Percentiles rank a stretch among this genome's conserved stretches.
Conservation (phyloP, 2,797 vertebrate genomes). For the Podarcis lilfordi region DNA sequence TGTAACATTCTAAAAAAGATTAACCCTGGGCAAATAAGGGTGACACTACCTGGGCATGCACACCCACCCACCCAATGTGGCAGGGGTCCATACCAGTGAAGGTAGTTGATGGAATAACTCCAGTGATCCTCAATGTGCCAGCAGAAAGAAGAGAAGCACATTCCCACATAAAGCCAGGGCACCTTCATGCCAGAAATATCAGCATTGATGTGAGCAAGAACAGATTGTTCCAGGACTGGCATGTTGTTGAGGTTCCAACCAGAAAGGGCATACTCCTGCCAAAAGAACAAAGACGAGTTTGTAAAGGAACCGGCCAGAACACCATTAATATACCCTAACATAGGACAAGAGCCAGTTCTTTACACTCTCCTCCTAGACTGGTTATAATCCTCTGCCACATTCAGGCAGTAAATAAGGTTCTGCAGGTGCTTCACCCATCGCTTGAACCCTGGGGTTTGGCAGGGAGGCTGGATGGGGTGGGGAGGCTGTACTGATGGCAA, state of each 20-base stretch:
- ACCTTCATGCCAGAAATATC: constrained; percentile 99
- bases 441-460: not conserved
- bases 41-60: not conserved
- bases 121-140: constrained; percentile 97
- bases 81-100: constrained; percentile 80
- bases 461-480: not conserved
- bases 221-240: constrained; percentile 96
- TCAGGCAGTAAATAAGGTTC: not conserved
- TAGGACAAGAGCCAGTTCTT: not conserved
- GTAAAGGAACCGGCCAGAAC: constrained; percentile 16
- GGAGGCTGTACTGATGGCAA: not conserved
- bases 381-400: not conserved
- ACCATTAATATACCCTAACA: not conserved
- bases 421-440: not conserved
- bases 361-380: not conserved
- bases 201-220: constrained; percentile 95
- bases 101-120: constrained; percentile 92
- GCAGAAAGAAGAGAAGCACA: constrained; percentile 99
- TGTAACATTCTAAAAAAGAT: not conserved
- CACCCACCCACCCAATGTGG: not conserved
- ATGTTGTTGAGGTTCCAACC: constrained; percentile 99
- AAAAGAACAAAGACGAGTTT: constrained; percentile 27
- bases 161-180: constrained; percentile 98
- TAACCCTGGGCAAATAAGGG: not conserved
- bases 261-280: constrained; percentile 93